Percentiles rank a stretch among this genome's conserved stretches.
These are phyloP conservation scores for Paramisgurnus dabryanus DNA, from an alignment of 2,113 vertebrate genomes.

Conservation along the genomic window DNA sequence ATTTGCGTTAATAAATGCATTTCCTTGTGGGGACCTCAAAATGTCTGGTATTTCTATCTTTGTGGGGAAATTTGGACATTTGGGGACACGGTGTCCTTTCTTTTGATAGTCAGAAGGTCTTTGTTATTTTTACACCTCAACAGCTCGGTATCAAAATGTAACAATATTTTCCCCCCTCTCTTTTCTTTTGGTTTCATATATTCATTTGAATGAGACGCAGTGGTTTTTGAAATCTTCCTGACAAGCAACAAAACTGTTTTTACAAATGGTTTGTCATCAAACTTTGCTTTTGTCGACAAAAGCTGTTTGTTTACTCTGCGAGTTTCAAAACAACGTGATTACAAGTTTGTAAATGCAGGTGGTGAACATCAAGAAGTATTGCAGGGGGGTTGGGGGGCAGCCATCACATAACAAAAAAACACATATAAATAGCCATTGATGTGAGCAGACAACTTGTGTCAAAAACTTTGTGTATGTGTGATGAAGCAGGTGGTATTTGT, in stretches of 20 bases:
- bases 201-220: not conserved
- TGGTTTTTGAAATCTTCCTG: not conserved
- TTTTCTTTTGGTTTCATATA: not conserved
- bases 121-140: no score
- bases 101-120: no score
- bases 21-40: no score
- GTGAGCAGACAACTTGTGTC: not conserved
- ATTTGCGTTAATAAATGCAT: no score
- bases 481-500: constrained; percentile 40
- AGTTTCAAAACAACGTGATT: not conserved
- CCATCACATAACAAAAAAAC: constrained; percentile 4
- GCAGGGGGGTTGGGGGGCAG: not conserved
- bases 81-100: no score
- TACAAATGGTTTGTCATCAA: not conserved
- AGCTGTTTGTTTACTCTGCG: not conserved
- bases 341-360: not conserved
- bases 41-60: no score
- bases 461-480: no score
- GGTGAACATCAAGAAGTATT: not conserved
- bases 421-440: not conserved
- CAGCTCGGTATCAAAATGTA: not conserved
- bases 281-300: not conserved
- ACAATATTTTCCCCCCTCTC: not conserved
- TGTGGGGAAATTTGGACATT: no score
- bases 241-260: not conserved